Conservation (phyloP, 2,797 vertebrate genomes). For the Coregonus sp. region DNA sequence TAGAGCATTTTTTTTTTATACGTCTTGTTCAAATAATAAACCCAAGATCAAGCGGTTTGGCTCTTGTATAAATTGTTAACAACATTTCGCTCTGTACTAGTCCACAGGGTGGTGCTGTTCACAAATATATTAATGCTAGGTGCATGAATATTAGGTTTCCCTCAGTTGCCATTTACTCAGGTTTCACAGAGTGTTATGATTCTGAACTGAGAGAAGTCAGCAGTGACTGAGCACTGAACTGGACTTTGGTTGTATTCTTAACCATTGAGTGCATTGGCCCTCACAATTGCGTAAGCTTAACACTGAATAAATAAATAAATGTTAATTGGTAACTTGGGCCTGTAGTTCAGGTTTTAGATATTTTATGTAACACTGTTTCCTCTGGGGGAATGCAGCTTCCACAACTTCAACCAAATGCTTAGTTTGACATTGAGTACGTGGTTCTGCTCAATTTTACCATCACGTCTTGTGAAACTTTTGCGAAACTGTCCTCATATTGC, state of each 20-base stretch:
- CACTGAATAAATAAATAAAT: neutral
- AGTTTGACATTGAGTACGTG: neutral
- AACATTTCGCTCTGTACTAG: conserved; percentile 14
- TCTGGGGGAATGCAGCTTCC: neutral
- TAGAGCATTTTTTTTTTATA: no score
- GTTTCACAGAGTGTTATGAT: neutral
- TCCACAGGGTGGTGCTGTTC: conserved; percentile 54
- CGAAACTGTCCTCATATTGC: neutral
- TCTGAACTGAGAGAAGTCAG: neutral
- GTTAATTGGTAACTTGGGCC: conserved; percentile 1
- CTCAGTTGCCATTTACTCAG: neutral
- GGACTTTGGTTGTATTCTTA: conserved; percentile 1
- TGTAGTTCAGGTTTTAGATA: neutral
- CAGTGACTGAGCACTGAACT: neutral
- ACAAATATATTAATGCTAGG: neutral
- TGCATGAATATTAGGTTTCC: neutral
- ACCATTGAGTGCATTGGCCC: neutral
- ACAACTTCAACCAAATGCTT: neutral
- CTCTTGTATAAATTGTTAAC: conserved; percentile 6
- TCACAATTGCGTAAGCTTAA: neutral
- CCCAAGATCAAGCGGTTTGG: neutral
- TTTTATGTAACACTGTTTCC: neutral
- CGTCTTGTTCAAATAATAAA: neutral
- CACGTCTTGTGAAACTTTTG: neutral
- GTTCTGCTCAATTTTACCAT: neutral